Evolutionary conservation across 2,113 vertebrate species (phyloP).

Genomic region (Aptenodytes patagonicus): DNA sequence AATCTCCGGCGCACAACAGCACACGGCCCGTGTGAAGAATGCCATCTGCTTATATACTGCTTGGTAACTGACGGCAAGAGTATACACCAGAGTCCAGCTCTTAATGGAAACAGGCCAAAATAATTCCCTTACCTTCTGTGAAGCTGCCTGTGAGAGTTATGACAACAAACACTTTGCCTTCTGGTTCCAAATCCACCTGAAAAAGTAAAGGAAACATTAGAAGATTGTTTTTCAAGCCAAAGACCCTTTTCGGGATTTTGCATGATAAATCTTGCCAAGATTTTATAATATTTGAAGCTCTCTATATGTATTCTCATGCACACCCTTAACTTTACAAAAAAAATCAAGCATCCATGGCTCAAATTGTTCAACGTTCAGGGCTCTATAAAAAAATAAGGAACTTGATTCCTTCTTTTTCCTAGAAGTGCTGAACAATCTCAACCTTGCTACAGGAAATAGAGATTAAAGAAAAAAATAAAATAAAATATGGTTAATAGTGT

Average conservation of each 20-base stretch:
- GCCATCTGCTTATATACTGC: neutral
- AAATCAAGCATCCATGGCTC: neutral
- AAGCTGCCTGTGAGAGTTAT: constrained; percentile 90
- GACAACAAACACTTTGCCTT: constrained; percentile 90
- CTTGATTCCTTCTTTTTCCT: neutral
- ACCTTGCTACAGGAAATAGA: neutral
- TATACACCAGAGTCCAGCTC: neutral
- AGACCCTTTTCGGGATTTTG: neutral
- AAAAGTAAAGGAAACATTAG: neutral
- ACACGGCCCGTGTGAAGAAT: rapidly evolving
- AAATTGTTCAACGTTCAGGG: neutral
- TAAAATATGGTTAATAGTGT: neutral
- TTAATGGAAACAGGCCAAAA: neutral
- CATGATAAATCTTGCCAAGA: neutral
- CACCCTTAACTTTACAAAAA: neutral
- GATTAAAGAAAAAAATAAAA: neutral
- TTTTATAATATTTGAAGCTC: neutral
- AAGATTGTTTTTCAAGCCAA: neutral
- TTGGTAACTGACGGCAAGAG: neutral
- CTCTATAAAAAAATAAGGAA: neutral
- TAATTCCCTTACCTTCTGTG: constrained; percentile 85
- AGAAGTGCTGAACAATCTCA: neutral
- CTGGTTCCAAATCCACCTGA: constrained; percentile 95
- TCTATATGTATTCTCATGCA: neutral
- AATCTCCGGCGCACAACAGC: neutral